Percentiles rank a stretch among this genome's conserved stretches.
Evolutionary conservation across 2,888 invertebrate genomes (phyloP).

Genomic region (Eurytoma californica): DNA sequence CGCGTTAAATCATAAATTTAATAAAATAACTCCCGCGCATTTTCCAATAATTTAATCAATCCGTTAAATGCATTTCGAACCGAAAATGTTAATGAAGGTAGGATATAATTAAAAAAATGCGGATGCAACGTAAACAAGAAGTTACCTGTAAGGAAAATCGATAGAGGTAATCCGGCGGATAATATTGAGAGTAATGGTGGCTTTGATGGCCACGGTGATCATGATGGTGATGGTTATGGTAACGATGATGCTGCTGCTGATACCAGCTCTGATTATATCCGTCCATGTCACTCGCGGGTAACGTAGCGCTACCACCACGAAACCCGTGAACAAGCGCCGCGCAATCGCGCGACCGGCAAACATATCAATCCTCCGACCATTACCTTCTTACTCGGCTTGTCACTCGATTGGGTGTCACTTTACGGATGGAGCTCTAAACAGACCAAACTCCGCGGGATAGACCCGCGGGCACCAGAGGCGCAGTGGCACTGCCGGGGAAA

Average conservation of each 20-base stretch:
- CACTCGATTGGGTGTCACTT: slow-evolving; percentile 8
- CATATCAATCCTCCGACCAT: slow-evolving; percentile 34
- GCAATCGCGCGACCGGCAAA: neutral
- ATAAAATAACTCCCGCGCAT: no score
- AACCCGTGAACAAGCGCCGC: slow-evolving; percentile 20
- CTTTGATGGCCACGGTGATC: slow-evolving; percentile 65
- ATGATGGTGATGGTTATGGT: slow-evolving; percentile 63
- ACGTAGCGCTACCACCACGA: slow-evolving; percentile 37
- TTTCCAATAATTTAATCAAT: neutral
- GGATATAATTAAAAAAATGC: neutral
- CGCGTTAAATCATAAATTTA: no score
- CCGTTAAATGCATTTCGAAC: neutral
- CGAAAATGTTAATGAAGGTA: neutral
- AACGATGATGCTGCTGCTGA: slow-evolving; percentile 62
- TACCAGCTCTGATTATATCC: slow-evolving; percentile 69
- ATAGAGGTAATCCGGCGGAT: slow-evolving; percentile 72
- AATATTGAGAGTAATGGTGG: slow-evolving; percentile 69
- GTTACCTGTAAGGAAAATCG: slow-evolving; percentile 73
- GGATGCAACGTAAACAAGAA: slow-evolving; percentile 3
- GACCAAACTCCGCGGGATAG: neutral
- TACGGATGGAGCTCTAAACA: neutral
- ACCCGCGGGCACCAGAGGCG: neutral
- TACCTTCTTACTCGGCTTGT: slow-evolving; percentile 12
- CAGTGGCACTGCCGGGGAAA: neutral
- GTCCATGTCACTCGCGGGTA: slow-evolving; percentile 65